Conservation (phyloP, 2,888 invertebrate genomes). For the Malthinus seriepunctatus region DNA sequence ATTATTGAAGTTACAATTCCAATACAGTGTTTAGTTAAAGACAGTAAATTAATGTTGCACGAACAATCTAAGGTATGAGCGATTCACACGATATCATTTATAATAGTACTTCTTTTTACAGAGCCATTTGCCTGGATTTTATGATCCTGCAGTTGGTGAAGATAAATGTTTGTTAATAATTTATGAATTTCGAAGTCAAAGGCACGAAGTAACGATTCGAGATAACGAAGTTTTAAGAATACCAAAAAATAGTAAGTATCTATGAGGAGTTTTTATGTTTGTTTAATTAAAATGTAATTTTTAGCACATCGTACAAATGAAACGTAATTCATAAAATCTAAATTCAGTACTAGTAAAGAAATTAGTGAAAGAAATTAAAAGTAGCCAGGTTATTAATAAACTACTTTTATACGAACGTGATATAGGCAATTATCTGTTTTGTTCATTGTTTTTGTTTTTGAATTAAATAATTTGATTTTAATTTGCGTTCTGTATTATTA, state of each 20-base stretch:
- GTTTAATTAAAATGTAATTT: slow-evolving; percentile 28
- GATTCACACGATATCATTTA: neutral
- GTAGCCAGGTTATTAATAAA: slow-evolving; percentile 20
- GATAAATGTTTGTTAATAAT: slow-evolving; percentile 85
- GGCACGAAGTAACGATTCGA: slow-evolving; percentile 76
- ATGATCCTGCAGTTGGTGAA: slow-evolving; percentile 93
- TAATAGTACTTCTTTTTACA: slow-evolving; percentile 52
- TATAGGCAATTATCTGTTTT: neutral
- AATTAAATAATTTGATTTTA: neutral
- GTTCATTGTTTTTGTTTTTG: neutral
- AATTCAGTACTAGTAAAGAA: slow-evolving; percentile 2
- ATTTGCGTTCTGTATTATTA: too few relatives aligned
- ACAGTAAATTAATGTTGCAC: slow-evolving; percentile 84
- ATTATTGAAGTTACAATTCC: slow-evolving; percentile 93
- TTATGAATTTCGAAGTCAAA: slow-evolving; percentile 80
- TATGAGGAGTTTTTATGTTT: neutral
- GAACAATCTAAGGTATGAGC: slow-evolving; percentile 79
- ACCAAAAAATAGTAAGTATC: slow-evolving; percentile 70
- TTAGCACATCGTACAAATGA: slow-evolving; percentile 50
- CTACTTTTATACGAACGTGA: slow-evolving; percentile 18
- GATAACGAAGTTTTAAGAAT: slow-evolving; percentile 82
- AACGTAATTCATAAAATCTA: slow-evolving; percentile 41
- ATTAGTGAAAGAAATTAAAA: slow-evolving; percentile 17
- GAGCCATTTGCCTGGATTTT: slow-evolving; percentile 96
- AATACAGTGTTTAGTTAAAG: slow-evolving; percentile 89